Base-by-base conservation (phyloP, 2,888 invertebrate species). In the Operophtera brumata region DNA sequence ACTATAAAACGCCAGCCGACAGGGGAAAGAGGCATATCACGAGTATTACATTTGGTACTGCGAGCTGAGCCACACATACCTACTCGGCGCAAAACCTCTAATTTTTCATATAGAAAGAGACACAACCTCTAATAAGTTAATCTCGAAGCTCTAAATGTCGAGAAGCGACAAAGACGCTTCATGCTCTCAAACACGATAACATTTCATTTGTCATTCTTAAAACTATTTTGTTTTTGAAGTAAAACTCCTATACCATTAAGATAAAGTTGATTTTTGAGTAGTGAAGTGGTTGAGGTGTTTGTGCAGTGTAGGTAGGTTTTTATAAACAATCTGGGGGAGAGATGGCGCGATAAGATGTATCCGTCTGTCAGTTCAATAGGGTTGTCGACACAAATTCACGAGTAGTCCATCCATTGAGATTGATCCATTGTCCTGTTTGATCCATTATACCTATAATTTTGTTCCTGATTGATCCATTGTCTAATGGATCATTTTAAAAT, bases 311-410 rank as follows among this genome's bases (percentile, higher is more conserved):
- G 70, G 70, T 71, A 70, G 71, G 73, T 78, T 77, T 78, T 77
- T 79, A 80, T 80, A 78, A 81, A 80, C 77, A 79, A 78, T 78
- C 44, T 47, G 48, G 44, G 51, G 47, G 57, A 57, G 52, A 84
- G 85, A 85, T 85, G 78, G 75, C 68, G 72, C 78, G 84, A 85
- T 85, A 84, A 80, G 72, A 66, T 61, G 77, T 81, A 79, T 79
- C 82, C 84, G 60, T 57, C 46, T 47, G 46, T 36, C 44, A 25
- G 47, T 47, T n/a, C n/a, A n/a, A 12, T 46, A 57, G 52, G 57
- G 55, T 35, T 59, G 47, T 25, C 56, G 13, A 35, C 28, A 40
- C 20, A 20, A 20, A 4, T 20, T 20, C 20, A 4, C 4, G 2
- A 20, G 4, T 20, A 20, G n/a, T n/a, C n/a, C n/a, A n/a, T n/a